phyloP scores from a whole-genome alignment of 2,888 invertebrate genomes.

The Acronicta alni region DNA sequence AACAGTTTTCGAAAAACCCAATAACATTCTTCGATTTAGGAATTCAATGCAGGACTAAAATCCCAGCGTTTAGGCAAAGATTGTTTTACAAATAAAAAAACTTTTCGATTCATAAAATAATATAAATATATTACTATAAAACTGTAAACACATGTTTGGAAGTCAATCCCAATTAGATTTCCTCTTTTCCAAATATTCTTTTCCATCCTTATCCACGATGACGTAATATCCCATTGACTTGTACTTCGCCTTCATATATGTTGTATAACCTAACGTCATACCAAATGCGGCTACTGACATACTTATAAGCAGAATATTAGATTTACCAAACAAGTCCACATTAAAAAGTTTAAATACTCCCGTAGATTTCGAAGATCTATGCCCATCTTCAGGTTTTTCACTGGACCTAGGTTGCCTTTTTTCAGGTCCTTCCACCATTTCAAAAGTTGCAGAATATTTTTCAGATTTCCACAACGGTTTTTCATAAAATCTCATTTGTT shows the following conservation, averaged over 20 bases:
- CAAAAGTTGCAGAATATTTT: neutral
- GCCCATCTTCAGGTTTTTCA: slow-evolving; percentile 22
- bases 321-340: slow-evolving; percentile 24
- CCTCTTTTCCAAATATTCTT: slow-evolving; percentile 10
- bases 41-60: too few relatives aligned
- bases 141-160: too few relatives aligned
- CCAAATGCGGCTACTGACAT: slow-evolving; percentile 2
- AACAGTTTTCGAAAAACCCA: too few relatives aligned
- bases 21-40: too few relatives aligned
- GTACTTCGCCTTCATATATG: slow-evolving; percentile 6
- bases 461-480: neutral
- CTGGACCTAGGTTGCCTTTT: neutral
- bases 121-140: too few relatives aligned
- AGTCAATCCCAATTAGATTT: slow-evolving; percentile 36
- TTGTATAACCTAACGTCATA: slow-evolving; percentile 6
- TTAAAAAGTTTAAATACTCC: slow-evolving; percentile 8
- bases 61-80: too few relatives aligned
- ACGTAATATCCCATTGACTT: slow-evolving; percentile 19
- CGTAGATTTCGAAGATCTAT: slow-evolving; percentile 20
- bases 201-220: slow-evolving; percentile 2
- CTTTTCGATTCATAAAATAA: too few relatives aligned
- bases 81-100: too few relatives aligned
- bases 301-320: slow-evolving; percentile 6
- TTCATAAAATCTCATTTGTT: neutral
- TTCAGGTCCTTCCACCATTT: neutral